Conservation (phyloP, 2,113 vertebrate genomes). For the Hemiprocne comata region DNA sequence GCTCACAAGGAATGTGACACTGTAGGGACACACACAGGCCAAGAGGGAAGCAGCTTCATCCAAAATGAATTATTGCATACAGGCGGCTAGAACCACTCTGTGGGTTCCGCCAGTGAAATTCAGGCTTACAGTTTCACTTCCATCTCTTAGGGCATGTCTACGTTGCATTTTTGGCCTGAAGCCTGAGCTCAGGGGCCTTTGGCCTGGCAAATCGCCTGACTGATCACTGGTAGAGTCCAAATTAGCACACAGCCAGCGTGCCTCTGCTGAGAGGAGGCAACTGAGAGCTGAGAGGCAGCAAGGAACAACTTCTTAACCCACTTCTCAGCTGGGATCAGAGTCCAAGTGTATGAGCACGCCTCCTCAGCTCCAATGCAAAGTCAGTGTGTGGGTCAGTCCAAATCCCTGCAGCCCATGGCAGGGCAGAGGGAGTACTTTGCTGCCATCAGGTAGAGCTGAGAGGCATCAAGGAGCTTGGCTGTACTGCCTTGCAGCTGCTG, state of each 20-base stretch:
- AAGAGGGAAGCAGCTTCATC: background rate
- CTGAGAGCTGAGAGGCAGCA: background rate
- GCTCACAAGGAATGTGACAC: background rate
- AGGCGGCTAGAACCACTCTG: background rate
- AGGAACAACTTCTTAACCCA: background rate
- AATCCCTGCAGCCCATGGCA: accelerated
- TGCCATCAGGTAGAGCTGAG: background rate
- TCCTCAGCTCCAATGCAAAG: background rate
- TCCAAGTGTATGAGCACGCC: background rate
- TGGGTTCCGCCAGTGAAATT: background rate
- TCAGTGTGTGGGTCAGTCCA: accelerated
- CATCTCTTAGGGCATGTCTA: background rate
- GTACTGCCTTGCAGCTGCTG: background rate
- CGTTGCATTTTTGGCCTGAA: background rate
- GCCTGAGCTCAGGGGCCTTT: background rate
- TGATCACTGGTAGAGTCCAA: background rate
- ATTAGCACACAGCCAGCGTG: background rate
- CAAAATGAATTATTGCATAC: background rate
- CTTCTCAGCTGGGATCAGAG: background rate
- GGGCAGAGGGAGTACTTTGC: background rate
- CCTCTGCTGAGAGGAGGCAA: background rate
- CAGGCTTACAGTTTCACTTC: background rate
- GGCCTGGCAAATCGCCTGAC: background rate
- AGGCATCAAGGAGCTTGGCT: background rate
- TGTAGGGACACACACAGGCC: background rate